phyloP scores from a whole-genome alignment of 2,888 invertebrate species.

The Emesis furor region DNA sequence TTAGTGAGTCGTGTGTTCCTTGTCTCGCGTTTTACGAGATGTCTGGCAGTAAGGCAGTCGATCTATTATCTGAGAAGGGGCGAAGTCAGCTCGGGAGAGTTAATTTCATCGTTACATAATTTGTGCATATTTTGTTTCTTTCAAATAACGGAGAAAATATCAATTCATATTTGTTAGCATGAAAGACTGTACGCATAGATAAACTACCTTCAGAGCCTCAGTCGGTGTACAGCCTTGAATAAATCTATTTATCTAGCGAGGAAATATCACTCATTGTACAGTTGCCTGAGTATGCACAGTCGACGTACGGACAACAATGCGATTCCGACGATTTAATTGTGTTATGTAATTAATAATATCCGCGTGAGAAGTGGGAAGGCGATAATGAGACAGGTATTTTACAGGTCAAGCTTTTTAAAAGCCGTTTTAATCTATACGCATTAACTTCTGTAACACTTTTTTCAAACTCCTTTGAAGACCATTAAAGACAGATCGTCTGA shows the following conservation, averaged over 20 bases:
- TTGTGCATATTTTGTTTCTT: too few species aligned
- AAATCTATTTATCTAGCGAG: constrained; percentile 31
- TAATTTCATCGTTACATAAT: too few species aligned
- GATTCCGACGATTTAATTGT: constrained; percentile 16
- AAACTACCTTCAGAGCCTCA: not conserved
- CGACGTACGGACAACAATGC: constrained; percentile 16
- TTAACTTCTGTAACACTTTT: too few species aligned
- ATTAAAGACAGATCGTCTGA: too few species aligned
- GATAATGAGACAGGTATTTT: constrained; percentile 2
- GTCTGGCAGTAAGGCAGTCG: too few species aligned
- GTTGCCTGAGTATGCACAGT: constrained; percentile 15
- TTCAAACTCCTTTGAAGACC: too few species aligned
- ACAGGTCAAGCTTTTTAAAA: constrained; percentile 3
- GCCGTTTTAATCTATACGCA: not conserved
- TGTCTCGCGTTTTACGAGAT: too few species aligned
- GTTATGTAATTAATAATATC: constrained; percentile 22
- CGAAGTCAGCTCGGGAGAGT: too few species aligned
- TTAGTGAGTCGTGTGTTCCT: too few species aligned
- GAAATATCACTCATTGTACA: constrained; percentile 38
- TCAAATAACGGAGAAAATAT: too few species aligned
- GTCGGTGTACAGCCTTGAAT: constrained; percentile 26
- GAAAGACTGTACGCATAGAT: not conserved
- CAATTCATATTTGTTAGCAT: not conserved
- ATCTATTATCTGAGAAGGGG: too few species aligned
- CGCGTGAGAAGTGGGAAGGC: constrained; percentile 14